Evolutionary conservation across 2,113 vertebrate genomes (phyloP).

Genomic region (Vanacampus margaritifer): DNA sequence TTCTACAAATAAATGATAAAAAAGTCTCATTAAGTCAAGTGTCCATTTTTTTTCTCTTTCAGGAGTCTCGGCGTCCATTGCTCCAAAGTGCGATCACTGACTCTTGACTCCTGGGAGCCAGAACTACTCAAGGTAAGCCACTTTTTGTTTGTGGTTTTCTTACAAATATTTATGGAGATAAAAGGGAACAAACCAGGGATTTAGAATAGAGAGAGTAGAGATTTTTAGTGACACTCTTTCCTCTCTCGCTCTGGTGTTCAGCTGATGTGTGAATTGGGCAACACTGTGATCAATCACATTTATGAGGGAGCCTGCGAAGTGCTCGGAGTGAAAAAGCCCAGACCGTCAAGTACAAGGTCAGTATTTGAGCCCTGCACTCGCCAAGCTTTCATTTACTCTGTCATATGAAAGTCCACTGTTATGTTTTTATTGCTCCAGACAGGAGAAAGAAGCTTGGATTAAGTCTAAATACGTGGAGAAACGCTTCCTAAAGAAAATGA

Average conservation of each 20-base stretch:
- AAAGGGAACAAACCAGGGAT: neutral
- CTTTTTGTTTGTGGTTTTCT: neutral
- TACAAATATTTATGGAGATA: neutral
- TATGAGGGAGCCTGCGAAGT: conserved; percentile 88
- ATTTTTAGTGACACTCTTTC: neutral
- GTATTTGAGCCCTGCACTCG: conserved; percentile 25
- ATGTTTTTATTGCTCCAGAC: conserved; percentile 66
- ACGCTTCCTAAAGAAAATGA: conserved; percentile 81
- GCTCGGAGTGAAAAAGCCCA: conserved; percentile 83
- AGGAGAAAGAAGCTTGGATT: conserved; percentile 94
- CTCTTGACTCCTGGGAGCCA: conserved; percentile 94
- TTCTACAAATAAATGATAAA: neutral
- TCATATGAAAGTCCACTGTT: neutral
- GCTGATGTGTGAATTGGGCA: conserved; percentile 98
- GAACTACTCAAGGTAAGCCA: conserved; percentile 89
- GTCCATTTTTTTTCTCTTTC: conserved; percentile 12
- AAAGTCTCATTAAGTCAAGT: neutral
- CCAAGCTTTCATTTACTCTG: neutral
- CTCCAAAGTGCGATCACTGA: conserved; percentile 96
- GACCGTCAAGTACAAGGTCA: conserved; percentile 67
- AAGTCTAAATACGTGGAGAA: conserved; percentile 94
- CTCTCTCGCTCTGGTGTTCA: conserved; percentile 37
- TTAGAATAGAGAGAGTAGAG: neutral
- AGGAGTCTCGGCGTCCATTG: conserved; percentile 98
- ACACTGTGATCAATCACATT: conserved; percentile 91